Base-by-base conservation (phyloP, 2,888 invertebrate species). In the Drosophila cognata region DNA sequence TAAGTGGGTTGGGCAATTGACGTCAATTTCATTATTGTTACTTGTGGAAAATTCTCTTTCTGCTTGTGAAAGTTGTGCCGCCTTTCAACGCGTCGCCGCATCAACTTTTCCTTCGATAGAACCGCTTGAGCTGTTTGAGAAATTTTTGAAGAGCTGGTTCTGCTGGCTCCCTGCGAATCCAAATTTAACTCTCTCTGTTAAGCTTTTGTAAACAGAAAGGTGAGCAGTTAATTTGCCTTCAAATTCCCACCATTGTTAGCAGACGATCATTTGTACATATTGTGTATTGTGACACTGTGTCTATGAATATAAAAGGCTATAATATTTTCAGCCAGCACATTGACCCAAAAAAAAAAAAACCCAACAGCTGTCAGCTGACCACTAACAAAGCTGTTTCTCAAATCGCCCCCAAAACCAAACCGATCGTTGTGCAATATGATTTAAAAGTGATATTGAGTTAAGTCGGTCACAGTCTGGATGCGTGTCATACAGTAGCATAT, bases 201-300 rank as follows among this genome's bases (percentile, higher is more conserved):
- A 73, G 72, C 81, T 79, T 69, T 74, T 52, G 74, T 70, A 67
- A 73, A 82, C 89, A 86, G 33, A 87, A 86, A 86, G 88, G 60
- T 74, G 64, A 66, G 61, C 72, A 75, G 62, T 74, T 71, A 74
- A 88, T 74, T 81, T 70, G 61, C 58, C 77, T 64, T 68, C 71
- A 61, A 76, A 79, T 87, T 89, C 87, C 84, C 85, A 84, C 74
- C 82, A 85, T 85, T 89, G 89, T 89, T 79, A 46, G 56, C 80
- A 57, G 70, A 51, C 51, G 65, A 69, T 66, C 66, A 74, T 74
- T 69, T 62, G 57, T 57, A 41, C 60, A 61, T 52, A 36, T 25
- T n/a, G 29, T 43, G 21, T 13, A 60, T 79, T 69, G 64, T 53
- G 55, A 63, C 75, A 77, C 61, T 29, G 16, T 61, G 29, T 55